Evolutionary conservation across 2,113 vertebrate species (phyloP).

Genomic region (Mixornis gularis): DNA sequence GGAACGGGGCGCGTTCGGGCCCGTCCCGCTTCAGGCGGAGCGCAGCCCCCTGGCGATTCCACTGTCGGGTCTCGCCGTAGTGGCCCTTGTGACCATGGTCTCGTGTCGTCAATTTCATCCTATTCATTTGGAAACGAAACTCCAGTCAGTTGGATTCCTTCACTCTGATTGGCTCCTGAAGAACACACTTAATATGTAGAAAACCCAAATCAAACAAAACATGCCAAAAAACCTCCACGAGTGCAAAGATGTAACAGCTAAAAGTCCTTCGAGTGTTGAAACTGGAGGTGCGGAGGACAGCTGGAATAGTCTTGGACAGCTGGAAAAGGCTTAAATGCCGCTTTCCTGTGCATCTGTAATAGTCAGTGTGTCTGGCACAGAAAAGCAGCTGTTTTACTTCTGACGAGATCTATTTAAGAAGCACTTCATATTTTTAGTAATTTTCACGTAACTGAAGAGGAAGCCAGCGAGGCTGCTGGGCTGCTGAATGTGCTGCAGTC

Average conservation of each 20-base stretch:
- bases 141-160: neutral
- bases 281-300: neutral
- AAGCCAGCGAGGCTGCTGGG: neutral
- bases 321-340: neutral
- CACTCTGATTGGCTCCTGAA: neutral
- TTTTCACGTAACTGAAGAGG: neutral
- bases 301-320: neutral
- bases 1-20: accelerated
- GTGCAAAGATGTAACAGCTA: neutral
- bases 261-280: neutral
- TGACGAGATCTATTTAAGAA: neutral
- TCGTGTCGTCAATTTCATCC: accelerated
- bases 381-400: neutral
- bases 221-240: accelerated
- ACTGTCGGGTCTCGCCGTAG: accelerated
- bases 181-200: neutral
- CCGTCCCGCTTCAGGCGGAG: accelerated
- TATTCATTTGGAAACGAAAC: accelerated
- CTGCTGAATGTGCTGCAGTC: neutral
- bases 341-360: neutral
- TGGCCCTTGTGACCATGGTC: accelerated
- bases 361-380: neutral
- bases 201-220: neutral
- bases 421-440: neutral
- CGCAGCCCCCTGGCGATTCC: accelerated